A percentile compares a stretch with the other conserved stretches of the same genome.
Evolutionary conservation across 2,113 vertebrate genomes (phyloP).

Genomic region (Poecilia latipinna): DNA sequence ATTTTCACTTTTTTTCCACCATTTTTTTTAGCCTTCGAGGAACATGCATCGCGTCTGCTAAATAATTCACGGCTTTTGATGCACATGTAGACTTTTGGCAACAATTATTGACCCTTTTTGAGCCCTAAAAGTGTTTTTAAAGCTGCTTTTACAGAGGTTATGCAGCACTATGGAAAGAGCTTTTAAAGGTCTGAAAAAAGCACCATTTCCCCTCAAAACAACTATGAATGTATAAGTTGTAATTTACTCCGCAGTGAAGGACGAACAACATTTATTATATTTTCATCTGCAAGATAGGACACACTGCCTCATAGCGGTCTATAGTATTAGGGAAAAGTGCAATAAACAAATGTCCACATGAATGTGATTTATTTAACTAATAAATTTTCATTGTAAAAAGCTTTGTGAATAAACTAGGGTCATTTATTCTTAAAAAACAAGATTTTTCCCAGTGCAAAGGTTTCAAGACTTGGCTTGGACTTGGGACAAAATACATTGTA

Average conservation of each 20-base stretch:
- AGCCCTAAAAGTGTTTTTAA: not conserved
- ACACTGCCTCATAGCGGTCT: not conserved
- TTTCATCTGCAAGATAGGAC: not conserved
- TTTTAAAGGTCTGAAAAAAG: not conserved
- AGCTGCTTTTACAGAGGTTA: not conserved
- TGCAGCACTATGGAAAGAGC: not conserved
- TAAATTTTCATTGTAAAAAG: not conserved
- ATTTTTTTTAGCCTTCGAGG: not conserved
- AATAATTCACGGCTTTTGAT: not conserved
- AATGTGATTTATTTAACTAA: not conserved
- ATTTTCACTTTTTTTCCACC: conserved; percentile 3
- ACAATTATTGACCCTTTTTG: not conserved
- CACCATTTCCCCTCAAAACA: not conserved
- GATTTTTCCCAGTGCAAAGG: no score
- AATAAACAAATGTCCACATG: not conserved
- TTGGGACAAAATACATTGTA: no score
- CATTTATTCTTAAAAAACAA: no score
- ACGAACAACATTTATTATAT: not conserved
- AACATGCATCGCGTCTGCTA: not conserved
- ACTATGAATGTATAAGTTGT: no score
- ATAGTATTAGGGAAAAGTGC: no score
- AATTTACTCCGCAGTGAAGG: no score
- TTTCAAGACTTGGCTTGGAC: no score
- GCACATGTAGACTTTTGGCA: not conserved
- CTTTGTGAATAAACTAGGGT: no score